Conservation (phyloP, 1,140 invertebrate species). For the Panonychus citri region DNA sequence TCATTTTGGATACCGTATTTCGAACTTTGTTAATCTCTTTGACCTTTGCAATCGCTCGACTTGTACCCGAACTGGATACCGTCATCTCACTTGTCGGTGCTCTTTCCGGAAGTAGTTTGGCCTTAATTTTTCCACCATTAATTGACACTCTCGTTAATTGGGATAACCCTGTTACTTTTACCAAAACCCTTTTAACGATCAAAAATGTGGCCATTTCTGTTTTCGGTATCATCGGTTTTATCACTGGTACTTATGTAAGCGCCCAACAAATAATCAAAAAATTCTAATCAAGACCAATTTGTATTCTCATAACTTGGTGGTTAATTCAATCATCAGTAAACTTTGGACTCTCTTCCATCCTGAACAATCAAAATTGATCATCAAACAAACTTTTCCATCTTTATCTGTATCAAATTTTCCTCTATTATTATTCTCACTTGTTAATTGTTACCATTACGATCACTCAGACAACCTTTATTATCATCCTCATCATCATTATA, state of each 20-base stretch:
- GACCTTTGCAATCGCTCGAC: slow-evolving; percentile 41
- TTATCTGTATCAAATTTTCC: no score
- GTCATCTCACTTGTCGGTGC: slow-evolving; percentile 78
- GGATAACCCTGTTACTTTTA: slow-evolving; percentile 15
- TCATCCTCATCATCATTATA: no score
- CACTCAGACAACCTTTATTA: no score
- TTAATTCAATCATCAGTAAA: no score
- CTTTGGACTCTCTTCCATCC: no score
- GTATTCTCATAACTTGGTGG: no score
- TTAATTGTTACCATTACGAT: no score
- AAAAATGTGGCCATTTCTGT: slow-evolving; percentile 46
- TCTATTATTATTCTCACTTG: no score
- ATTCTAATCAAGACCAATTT: no score
- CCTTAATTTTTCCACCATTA: slow-evolving; percentile 71
- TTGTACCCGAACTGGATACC: slow-evolving; percentile 42
- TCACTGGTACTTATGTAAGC: slow-evolving; percentile 48
- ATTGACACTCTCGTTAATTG: slow-evolving; percentile 51
- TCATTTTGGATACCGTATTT: background rate
- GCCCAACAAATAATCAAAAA: background rate
- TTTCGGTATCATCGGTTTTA: slow-evolving; percentile 45
- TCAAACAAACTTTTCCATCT: no score
- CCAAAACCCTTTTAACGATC: background rate
- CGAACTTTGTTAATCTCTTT: background rate
- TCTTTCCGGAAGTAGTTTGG: slow-evolving; percentile 60
- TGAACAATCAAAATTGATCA: no score